phyloP scores from a whole-genome alignment of 2,888 invertebrate genomes.

The Tanytarsus gracilentus region DNA sequence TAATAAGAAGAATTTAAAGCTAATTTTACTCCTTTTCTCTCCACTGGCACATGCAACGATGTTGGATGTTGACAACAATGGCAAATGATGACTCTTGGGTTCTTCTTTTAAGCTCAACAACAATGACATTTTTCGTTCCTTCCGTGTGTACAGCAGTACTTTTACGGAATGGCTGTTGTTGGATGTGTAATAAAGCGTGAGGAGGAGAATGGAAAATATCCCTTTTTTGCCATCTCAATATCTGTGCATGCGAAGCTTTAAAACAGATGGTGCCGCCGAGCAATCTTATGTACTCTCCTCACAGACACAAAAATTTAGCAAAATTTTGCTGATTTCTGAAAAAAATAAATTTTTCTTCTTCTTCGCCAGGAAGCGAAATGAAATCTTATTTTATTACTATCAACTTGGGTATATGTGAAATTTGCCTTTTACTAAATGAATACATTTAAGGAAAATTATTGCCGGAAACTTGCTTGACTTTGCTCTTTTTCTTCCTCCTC shows the following conservation, averaged over 20 bases:
- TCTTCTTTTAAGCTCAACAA: too few relatives aligned
- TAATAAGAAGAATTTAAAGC: too few relatives aligned
- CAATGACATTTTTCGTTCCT: background rate
- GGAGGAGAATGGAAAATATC: too few relatives aligned
- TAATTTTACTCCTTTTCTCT: conserved; percentile 16
- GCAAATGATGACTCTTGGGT: conserved; percentile 8
- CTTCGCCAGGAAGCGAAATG: conserved; percentile 16
- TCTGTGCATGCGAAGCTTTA: conserved; percentile 9
- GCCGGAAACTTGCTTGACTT: conserved; percentile 23
- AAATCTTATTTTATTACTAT: conserved; percentile 19
- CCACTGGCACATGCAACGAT: background rate
- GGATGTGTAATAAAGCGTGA: conserved; percentile 10
- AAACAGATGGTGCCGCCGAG: conserved; percentile 21
- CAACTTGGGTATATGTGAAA: too few relatives aligned
- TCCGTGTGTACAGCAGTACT: background rate
- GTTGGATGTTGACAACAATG: too few relatives aligned
- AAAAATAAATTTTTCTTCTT: conserved; percentile 9
- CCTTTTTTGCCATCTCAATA: background rate
- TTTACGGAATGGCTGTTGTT: background rate
- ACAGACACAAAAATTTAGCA: conserved; percentile 3
- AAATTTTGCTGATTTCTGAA: conserved; percentile 25
- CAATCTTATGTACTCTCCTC: background rate
- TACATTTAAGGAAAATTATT: too few relatives aligned
- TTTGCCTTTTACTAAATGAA: too few relatives aligned
- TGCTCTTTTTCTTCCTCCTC: conserved; percentile 15